phyloP scores from a whole-genome alignment of 2,888 invertebrate genomes.

The Ennomos fuscantarius region DNA sequence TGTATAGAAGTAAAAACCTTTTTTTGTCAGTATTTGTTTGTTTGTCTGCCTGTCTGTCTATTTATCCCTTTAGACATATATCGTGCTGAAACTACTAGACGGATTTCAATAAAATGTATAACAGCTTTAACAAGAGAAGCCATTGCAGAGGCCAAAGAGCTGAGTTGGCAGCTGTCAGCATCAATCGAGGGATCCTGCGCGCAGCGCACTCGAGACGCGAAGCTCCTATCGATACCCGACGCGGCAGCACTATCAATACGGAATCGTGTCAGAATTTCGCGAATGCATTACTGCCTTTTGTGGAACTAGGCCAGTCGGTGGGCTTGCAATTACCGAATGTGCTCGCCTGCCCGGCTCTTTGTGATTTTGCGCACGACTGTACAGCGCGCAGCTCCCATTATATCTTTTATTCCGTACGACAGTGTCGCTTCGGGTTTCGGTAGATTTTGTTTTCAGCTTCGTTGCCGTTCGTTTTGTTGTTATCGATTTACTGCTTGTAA shows the following conservation, averaged over 20 bases:
- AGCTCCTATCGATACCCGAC: conserved; percentile 46
- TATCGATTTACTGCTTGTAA: conserved; percentile 39
- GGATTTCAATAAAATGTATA: not conserved
- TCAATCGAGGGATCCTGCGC: conserved; percentile 39
- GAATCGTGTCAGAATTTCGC: conserved; percentile 53
- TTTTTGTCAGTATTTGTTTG: no score
- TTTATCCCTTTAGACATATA: no score
- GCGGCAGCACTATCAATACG: conserved; percentile 45
- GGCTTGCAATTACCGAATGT: conserved; percentile 60
- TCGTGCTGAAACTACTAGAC: no score
- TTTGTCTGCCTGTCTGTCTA: no score
- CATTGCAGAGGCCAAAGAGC: conserved; percentile 27
- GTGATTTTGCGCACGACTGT: conserved; percentile 53
- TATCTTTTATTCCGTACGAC: conserved; percentile 44
- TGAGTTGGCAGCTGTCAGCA: conserved; percentile 41
- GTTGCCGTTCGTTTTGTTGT: conserved; percentile 36
- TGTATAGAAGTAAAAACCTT: no score
- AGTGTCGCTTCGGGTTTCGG: conserved; percentile 43
- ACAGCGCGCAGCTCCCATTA: conserved; percentile 41
- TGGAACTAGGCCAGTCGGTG: conserved; percentile 58
- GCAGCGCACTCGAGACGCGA: conserved; percentile 12
- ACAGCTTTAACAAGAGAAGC: conserved; percentile 4
- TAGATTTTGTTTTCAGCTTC: conserved; percentile 50
- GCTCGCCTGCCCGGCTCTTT: conserved; percentile 52
- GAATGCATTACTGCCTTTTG: conserved; percentile 60